These are phyloP conservation scores for Coenobita brevimanus DNA, from an alignment of 1,140 invertebrate genomes.

Conservation along the genomic window DNA sequence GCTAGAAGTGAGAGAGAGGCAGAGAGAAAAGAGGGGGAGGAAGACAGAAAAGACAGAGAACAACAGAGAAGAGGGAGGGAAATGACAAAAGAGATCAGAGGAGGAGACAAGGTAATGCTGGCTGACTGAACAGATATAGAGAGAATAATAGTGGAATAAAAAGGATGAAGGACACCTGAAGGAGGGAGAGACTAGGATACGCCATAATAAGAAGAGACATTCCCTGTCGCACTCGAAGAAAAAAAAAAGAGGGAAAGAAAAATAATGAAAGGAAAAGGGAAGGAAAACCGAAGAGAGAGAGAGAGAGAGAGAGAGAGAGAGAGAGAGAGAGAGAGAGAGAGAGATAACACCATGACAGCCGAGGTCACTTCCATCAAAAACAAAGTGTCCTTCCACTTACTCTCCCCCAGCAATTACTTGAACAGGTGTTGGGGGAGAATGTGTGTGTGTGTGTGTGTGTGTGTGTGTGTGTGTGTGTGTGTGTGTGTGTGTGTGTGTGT, in stretches of 20 bases:
- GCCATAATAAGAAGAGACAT: neutral
- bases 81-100: no score
- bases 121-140: no score
- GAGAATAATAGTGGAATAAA: no score
- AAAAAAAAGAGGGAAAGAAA: neutral
- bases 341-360: neutral
- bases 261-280: slow-evolving; percentile 12
- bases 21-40: no score
- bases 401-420: no score
- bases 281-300: neutral
- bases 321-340: neutral
- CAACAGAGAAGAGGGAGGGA: no score
- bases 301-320: neutral
- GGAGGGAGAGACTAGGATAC: neutral
- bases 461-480: neutral
- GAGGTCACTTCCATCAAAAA: no score
- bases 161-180: no score
- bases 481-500: neutral
- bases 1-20: no score
- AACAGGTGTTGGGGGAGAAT: neutral
- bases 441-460: neutral
- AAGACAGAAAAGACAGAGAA: no score
- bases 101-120: no score
- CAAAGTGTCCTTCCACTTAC: no score
- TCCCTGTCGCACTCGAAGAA: neutral